Evolutionary conservation across 2,797 vertebrate genomes (phyloP).

Genomic region (Bradypus variegatus): DNA sequence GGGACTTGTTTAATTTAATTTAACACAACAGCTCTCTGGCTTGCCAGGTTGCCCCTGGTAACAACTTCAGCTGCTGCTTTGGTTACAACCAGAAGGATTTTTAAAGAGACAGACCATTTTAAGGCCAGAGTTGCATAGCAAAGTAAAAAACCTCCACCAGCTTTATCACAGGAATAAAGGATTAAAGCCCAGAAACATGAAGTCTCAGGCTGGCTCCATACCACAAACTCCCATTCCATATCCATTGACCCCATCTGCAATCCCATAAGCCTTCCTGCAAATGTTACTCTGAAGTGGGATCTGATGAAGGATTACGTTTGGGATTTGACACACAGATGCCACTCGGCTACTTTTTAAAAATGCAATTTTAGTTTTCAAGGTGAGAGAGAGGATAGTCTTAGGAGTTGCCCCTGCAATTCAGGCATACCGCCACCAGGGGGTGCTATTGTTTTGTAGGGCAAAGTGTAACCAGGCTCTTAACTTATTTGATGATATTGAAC

Average conservation of each 20-base stretch:
- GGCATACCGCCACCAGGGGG: conserved; percentile 28
- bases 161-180: background rate
- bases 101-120: conserved; percentile 56
- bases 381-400: background rate
- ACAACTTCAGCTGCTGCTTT: conserved; percentile 50
- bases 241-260: background rate
- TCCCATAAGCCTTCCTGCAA: background rate
- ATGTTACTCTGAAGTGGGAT: background rate
- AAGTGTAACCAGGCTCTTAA: background rate
- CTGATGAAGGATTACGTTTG: background rate
- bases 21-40: conserved; percentile 24
- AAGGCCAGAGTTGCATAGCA: background rate
- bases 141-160: background rate
- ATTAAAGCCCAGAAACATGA: background rate
- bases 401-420: conserved; percentile 42
- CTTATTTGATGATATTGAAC: background rate
- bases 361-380: background rate
- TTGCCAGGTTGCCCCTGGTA: conserved; percentile 62
- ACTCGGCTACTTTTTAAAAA: background rate
- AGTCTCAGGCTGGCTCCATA: background rate
- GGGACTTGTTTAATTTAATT: conserved; percentile 61
- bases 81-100: conserved; percentile 37
- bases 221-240: background rate
- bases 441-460: background rate
- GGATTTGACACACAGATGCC: background rate